Evolutionary conservation across 2,888 invertebrate genomes (phyloP).

Genomic region (Pandemis corylana): DNA sequence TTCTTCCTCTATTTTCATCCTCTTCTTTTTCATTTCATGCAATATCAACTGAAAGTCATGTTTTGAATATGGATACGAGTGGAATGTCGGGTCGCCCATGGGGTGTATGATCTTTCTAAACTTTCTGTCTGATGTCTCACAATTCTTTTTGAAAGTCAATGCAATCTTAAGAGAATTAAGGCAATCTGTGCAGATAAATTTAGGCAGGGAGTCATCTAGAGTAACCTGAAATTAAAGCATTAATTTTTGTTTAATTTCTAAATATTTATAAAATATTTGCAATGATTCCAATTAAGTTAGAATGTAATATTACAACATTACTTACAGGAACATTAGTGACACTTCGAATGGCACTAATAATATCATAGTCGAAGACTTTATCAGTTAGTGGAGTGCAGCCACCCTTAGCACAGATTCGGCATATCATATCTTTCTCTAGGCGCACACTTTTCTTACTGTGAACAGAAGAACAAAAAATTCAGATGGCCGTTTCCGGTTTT

Average conservation of each 20-base stretch:
- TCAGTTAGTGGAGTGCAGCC: constrained; percentile 71
- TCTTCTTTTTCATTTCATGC: constrained; percentile 73
- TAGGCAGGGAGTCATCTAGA: constrained; percentile 73
- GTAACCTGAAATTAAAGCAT: constrained; percentile 60
- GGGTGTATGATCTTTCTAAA: constrained; percentile 75
- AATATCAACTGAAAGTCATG: constrained; percentile 78
- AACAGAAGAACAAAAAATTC: constrained; percentile 38
- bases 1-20: constrained; percentile 66
- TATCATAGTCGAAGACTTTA: constrained; percentile 68
- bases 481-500: neutral
- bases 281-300: neutral
- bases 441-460: constrained; percentile 61
- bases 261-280: neutral
- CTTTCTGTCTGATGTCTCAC: constrained; percentile 72
- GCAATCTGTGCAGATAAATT: constrained; percentile 76
- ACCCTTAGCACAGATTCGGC: constrained; percentile 73
- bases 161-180: constrained; percentile 69
- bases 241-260: neutral
- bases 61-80: constrained; percentile 79
- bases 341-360: constrained; percentile 70
- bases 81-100: constrained; percentile 69
- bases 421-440: constrained; percentile 71
- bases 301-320: constrained; percentile 36
- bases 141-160: constrained; percentile 69
- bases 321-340: constrained; percentile 74